Conservation (phyloP, 1,140 invertebrate genomes). For the Nasonia longicornis region DNA sequence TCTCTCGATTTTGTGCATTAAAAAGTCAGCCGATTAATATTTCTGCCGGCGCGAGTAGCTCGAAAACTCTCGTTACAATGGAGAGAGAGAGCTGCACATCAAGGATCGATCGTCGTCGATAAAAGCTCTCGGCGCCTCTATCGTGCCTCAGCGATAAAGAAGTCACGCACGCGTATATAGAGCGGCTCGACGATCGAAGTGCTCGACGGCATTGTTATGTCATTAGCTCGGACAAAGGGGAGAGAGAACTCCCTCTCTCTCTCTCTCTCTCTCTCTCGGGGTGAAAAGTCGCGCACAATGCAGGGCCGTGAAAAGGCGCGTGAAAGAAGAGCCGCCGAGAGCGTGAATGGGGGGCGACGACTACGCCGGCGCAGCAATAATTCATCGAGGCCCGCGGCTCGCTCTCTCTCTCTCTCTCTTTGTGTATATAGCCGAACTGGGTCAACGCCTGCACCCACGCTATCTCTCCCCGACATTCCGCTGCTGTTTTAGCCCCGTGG, state of each 20-base stretch:
- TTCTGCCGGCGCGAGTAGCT: not conserved
- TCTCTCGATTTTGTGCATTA: not conserved
- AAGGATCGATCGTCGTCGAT: not conserved
- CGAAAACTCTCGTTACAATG: too few relatives aligned
- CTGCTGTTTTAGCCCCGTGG: not conserved
- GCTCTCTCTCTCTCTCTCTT: not conserved
- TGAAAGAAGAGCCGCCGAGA: not conserved
- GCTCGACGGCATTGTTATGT: not conserved
- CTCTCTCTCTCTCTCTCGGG: not conserved
- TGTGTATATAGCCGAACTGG: not conserved
- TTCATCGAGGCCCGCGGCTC: not conserved
- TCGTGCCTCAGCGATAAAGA: not conserved
- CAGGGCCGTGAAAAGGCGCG: not conserved
- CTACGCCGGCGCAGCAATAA: slow-evolving; percentile 5
- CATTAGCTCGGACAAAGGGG: slow-evolving; percentile 11
- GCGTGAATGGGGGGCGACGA: not conserved
- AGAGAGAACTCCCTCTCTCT: not conserved
- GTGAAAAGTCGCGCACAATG: slow-evolving; percentile 1
- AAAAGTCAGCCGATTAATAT: not conserved
- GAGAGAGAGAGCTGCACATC: not conserved
- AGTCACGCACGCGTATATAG: not conserved
- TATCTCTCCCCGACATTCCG: not conserved
- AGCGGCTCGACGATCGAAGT: not conserved
- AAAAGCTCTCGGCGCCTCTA: not conserved
- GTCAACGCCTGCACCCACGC: not conserved